Evolutionary conservation across 2,797 vertebrate genomes (phyloP).

Genomic region (Steatocranus sp.): DNA sequence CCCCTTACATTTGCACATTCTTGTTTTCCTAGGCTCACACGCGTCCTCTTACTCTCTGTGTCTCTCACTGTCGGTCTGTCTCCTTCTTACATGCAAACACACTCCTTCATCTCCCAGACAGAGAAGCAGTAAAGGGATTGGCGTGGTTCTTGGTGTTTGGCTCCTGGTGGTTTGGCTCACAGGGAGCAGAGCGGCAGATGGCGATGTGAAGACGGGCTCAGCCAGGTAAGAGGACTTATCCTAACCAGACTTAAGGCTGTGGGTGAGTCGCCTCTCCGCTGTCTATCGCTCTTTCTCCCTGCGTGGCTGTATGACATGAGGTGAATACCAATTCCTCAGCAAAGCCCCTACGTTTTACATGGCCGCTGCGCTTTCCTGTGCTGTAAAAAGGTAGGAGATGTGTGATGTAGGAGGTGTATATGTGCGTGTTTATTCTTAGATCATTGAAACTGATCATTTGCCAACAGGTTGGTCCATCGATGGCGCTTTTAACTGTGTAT

Average conservation of each 20-base stretch:
- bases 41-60: neutral
- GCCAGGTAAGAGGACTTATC: constrained; percentile 71
- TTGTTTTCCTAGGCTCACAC: constrained; percentile 29
- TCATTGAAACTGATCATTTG: neutral
- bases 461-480: constrained; percentile 55
- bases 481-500: neutral
- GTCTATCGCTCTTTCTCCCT: constrained; percentile 9
- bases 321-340: constrained; percentile 68
- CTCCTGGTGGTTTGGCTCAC: constrained; percentile 48
- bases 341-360: constrained; percentile 33
- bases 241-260: constrained; percentile 51
- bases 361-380: constrained; percentile 39
- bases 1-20: constrained; percentile 9
- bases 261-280: constrained; percentile 7
- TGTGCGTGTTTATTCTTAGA: neutral
- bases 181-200: constrained; percentile 52
- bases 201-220: constrained; percentile 62
- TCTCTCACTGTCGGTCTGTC: constrained; percentile 7
- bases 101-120: constrained; percentile 40
- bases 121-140: constrained; percentile 57
- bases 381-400: constrained; percentile 37
- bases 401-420: neutral
- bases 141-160: constrained; percentile 49
- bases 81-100: constrained; percentile 38
- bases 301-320: constrained; percentile 58